Conservation (phyloP, 2,888 invertebrate genomes). For the Patella pellucida region DNA sequence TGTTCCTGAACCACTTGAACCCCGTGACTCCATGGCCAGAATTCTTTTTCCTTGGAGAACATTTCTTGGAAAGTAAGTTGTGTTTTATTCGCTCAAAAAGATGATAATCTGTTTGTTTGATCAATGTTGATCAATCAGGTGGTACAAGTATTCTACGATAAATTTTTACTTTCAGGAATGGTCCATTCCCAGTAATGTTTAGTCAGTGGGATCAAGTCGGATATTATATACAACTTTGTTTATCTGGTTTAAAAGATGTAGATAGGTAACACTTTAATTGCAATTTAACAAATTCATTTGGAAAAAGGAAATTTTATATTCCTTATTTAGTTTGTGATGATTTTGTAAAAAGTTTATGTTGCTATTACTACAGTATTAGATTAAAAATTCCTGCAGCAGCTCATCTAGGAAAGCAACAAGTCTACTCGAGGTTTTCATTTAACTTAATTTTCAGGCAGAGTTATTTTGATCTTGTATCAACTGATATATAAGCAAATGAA, state of each 20-base stretch:
- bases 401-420: too few species aligned
- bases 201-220: constrained; percentile 67
- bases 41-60: constrained; percentile 65
- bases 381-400: too few species aligned
- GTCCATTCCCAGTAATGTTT: constrained; percentile 64
- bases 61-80: constrained; percentile 60
- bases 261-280: constrained; percentile 58
- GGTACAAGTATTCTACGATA: background rate
- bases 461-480: too few species aligned
- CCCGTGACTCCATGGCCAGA: constrained; percentile 58
- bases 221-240: constrained; percentile 65
- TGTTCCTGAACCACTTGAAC: constrained; percentile 69
- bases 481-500: too few species aligned
- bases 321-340: too few species aligned
- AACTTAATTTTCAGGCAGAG: too few species aligned
- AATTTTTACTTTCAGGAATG: constrained; percentile 50
- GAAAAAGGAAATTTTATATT: too few species aligned
- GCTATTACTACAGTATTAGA: too few species aligned
- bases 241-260: constrained; percentile 68
- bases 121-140: background rate
- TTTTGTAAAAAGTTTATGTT: too few species aligned
- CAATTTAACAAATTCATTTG: background rate
- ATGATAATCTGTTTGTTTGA: too few species aligned
- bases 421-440: too few species aligned
- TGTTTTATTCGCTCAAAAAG: background rate